Conservation (phyloP, 2,113 vertebrate genomes). For the Dasyprocta punctata region DNA sequence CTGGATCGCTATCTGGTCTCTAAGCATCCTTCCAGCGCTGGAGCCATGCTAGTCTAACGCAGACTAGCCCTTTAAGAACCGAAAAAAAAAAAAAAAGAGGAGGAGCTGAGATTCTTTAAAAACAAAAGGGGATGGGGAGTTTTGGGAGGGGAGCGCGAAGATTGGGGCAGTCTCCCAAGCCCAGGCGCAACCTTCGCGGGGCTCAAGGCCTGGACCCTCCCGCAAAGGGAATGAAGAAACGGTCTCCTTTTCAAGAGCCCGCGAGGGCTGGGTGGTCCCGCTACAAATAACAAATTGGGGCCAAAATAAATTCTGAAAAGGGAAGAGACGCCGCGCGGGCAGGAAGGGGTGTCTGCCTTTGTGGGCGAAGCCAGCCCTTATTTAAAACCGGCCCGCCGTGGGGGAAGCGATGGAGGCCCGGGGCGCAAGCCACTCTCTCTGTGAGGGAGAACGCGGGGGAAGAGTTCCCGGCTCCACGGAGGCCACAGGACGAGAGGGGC, state of each 20-base stretch:
- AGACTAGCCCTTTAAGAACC: constrained; percentile 75
- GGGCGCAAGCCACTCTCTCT: background rate
- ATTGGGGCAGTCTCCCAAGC: background rate
- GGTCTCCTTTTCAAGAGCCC: background rate
- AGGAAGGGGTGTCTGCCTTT: constrained; percentile 31
- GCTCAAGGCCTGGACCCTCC: background rate
- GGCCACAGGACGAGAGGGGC: background rate
- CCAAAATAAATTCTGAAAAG: background rate
- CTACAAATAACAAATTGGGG: constrained; percentile 32
- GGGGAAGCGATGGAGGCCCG: background rate
- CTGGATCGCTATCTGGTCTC: constrained; percentile 28
- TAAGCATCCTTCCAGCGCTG: constrained; percentile 71
- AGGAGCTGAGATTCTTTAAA: constrained; percentile 80
- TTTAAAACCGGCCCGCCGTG: constrained; percentile 16
- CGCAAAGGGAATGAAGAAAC: background rate
- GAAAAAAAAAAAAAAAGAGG: constrained; percentile 61
- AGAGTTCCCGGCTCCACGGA: background rate
- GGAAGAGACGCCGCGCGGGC: background rate
- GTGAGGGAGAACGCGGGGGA: background rate
- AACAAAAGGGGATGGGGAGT: constrained; percentile 76
- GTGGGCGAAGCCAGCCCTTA: constrained; percentile 31
- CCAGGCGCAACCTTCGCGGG: background rate
- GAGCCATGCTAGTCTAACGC: background rate
- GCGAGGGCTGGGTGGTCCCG: background rate
- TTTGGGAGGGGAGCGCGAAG: background rate